Evolutionary conservation across 2,113 vertebrate species (phyloP), one percentile per base, ranked within the genome.

Genomic region (Vicugna pacos): DNA sequence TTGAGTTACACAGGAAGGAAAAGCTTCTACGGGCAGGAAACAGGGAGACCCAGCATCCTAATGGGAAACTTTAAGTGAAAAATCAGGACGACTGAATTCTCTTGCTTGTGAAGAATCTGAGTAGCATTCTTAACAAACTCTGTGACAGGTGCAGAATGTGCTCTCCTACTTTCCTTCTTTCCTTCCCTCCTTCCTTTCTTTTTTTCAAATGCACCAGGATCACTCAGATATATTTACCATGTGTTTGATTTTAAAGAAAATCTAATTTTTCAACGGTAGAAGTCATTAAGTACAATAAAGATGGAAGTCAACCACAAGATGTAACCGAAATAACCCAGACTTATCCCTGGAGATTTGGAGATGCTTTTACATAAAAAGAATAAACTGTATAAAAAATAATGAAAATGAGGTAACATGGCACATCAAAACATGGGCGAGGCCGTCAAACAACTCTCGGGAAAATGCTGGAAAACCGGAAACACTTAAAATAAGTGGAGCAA

Each of bases 291-390:
- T 93, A 28, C 16, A 91, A 19, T 81, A 93, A 89, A 89, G 93
- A 5, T 91, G 9, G 26, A 56, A 88, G 87, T 70, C 54, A 67
- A 90, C n/a, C 30, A 75, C 48, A 94, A 90, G 94, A 83, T 73
- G 62, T 67, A 80, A 35, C 28, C 52, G 26, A 30, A 81, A 91
- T 84, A 91, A 70, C 38, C 42, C 32, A 76, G 64, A 69, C 20
- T 50, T 56, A 60, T 90, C 30, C 64, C 38, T 73, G 48, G 85
- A 87, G 67, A 73, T 73, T 91, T 89, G 72, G 72, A 42, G 60
- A 60, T 69, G 62, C 69, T 95, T 83, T 94, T 73, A 92, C 89
- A 60, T 85, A 72, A 95, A 95, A 79, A 93, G 64, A 77, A 89
- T 69, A 42, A 69, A 38, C 73, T 90, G 52, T 79, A 86, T 93